These are phyloP conservation scores for Oscheius sp. DNA, from an alignment of 2,888 invertebrate species.

Conservation along the genomic window DNA sequence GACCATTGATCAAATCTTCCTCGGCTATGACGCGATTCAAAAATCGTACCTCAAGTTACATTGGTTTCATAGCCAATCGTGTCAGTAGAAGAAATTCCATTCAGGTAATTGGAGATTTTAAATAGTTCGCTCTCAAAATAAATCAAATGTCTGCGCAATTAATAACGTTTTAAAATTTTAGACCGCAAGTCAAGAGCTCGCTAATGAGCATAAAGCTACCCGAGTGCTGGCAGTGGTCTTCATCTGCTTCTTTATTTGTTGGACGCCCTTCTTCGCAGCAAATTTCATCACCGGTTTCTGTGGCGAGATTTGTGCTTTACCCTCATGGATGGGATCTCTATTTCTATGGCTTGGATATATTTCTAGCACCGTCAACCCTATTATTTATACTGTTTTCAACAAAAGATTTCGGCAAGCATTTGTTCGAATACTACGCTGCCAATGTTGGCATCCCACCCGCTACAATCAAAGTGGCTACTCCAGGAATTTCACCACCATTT, in stretches of 20 bases:
- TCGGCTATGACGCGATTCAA: slow-evolving; percentile 49
- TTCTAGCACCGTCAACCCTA: slow-evolving; percentile 93
- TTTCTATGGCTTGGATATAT: slow-evolving; percentile 93
- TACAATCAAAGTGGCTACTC: slow-evolving; percentile 56
- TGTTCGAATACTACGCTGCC: slow-evolving; percentile 66
- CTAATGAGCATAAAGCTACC: slow-evolving; percentile 88
- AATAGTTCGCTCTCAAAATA: not conserved
- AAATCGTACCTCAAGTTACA: slow-evolving; percentile 51
- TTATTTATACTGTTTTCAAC: slow-evolving; percentile 95
- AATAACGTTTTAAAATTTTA: slow-evolving; percentile 37
- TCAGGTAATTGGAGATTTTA: slow-evolving; percentile 40
- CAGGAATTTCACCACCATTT: slow-evolving; percentile 59
- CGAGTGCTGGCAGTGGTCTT: slow-evolving; percentile 94
- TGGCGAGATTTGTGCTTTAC: slow-evolving; percentile 56
- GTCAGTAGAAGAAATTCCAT: slow-evolving; percentile 56
- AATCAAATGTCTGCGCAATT: not conserved
- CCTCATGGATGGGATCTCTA: slow-evolving; percentile 78
- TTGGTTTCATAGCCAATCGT: slow-evolving; percentile 52
- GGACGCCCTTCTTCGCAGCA: slow-evolving; percentile 94
- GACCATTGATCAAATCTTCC: slow-evolving; percentile 45
- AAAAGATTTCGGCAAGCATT: slow-evolving; percentile 83
- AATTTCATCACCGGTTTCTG: slow-evolving; percentile 88
- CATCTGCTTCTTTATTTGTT: slow-evolving; percentile 91
- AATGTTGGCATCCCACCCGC: slow-evolving; percentile 57
- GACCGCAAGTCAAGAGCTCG: slow-evolving; percentile 67